Evolutionary conservation across 2,797 vertebrate genomes (phyloP), one percentile per base, ranked within the genome.

Genomic region (Hydrolagus colliei): DNA sequence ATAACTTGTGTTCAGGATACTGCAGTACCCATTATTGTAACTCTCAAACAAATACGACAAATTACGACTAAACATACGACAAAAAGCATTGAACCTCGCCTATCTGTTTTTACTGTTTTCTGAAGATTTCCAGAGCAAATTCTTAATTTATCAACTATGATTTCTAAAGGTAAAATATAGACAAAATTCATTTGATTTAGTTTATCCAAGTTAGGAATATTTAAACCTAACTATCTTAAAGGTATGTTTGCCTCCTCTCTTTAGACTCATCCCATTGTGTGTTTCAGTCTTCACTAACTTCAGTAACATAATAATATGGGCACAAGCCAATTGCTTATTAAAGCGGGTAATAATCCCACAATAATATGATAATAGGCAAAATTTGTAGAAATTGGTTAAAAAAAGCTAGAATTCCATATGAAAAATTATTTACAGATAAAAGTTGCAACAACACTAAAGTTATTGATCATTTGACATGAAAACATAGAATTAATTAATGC

Each of bases 71-170:
- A 52, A 52, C 27, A 65, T 80, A 22, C 16, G 52, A 67, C 16
- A 71, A 67, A 84, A 71, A 71, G 65, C 22, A 68, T 71, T 84
- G 62, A 84, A 18, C 79, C 68, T 11, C 62, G 71, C 71, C 65
- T 63, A 84, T 71, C 79, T 84, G 79, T 71, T 84, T 27, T 84
- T 71, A 84, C 41, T 9, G 65, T 71, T 18, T 84, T n/a, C 27
- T 35, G 79, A 9, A 68, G 79, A 68, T 16, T 9, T 71, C 63
- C 67, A 84, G 14, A 68, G 68, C n/a, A 71, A 67, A 35, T 41
- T 3, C 65, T 35, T 68, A 71, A 84, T 68, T 84, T 63, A 67
- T 27, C 20, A 35, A 16, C 16, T 71, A 11, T 18, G 65, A 71
- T 71, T 84, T 84, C 79, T 18, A 67, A 71, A 84, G 65, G 18